These are phyloP conservation scores for Saguinus imperator DNA, from an alignment of 2,113 vertebrate genomes.

Conservation along the genomic window DNA sequence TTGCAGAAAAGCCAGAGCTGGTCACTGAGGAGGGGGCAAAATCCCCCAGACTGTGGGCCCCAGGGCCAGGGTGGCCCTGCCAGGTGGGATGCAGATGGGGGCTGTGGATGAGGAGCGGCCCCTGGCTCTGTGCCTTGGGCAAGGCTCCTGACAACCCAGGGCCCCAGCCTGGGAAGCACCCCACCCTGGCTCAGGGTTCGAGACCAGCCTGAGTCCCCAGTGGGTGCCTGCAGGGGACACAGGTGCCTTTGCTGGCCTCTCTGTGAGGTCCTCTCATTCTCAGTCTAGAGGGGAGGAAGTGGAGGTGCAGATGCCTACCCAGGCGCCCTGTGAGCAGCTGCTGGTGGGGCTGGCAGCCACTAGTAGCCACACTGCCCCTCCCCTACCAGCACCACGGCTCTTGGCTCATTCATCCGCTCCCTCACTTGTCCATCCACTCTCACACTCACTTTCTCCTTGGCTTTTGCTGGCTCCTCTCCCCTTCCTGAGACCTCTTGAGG, in stretches of 20 bases:
- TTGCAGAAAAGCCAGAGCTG: not conserved
- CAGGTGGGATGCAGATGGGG: too few relatives aligned
- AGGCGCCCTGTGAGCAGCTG: not conserved
- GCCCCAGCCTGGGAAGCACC: too few relatives aligned
- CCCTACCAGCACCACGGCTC: not conserved
- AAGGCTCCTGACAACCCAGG: not conserved
- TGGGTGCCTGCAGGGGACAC: accelerated
- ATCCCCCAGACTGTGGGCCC: conserved; percentile 61
- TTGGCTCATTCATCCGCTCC: accelerated
- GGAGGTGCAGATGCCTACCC: not conserved
- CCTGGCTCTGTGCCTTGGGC: not conserved
- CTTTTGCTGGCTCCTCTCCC: not conserved
- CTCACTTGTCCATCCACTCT: not conserved
- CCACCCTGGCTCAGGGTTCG: not conserved
- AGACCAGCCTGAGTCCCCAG: not conserved
- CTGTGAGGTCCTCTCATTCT: not conserved
- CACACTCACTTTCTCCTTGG: accelerated
- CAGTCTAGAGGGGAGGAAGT: not conserved
- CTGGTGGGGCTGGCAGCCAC: too few relatives aligned
- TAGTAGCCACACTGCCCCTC: not conserved
- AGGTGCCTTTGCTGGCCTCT: not conserved
- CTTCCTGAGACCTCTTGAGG: not conserved
- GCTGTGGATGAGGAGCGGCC: not conserved
- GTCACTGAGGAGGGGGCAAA: not conserved
- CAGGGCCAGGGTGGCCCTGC: not conserved